These are phyloP conservation scores for Leptinotarsa undecemlineata DNA, from an alignment of 1,140 invertebrate species.

Conservation along the genomic window DNA sequence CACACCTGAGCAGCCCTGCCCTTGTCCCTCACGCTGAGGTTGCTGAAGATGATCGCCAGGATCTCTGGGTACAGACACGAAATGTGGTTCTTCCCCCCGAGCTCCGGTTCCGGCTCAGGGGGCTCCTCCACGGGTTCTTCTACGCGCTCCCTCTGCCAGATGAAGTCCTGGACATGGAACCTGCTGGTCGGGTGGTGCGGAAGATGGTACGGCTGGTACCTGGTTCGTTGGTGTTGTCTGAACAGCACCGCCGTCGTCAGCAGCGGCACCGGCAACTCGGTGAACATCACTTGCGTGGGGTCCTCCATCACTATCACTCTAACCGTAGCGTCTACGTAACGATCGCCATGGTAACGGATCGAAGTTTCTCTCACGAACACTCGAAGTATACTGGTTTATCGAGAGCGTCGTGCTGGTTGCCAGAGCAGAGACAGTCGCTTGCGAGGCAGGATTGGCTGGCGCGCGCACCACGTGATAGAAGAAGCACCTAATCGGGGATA, in stretches of 20 bases:
- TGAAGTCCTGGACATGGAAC: constrained; percentile 58
- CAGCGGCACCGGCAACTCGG: constrained; percentile 57
- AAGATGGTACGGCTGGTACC: constrained; percentile 60
- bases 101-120: constrained; percentile 32
- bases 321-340: constrained; percentile 50
- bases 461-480: constrained; percentile 62
- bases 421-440: constrained; percentile 17
- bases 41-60: constrained; percentile 87
- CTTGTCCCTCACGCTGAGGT: constrained; percentile 85
- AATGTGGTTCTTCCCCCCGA: constrained; percentile 72
- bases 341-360: constrained; percentile 50
- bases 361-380: constrained; percentile 51
- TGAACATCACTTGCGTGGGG: constrained; percentile 53
- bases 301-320: constrained; percentile 52
- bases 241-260: constrained; percentile 48
- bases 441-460: constrained; percentile 55
- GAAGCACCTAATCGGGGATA: not conserved
- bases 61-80: constrained; percentile 90
- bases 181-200: constrained; percentile 63
- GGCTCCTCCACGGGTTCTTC: constrained; percentile 37
- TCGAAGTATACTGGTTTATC: constrained; percentile 45
- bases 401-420: constrained; percentile 25
- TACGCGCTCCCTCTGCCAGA: constrained; percentile 57
- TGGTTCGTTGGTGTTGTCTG: constrained; percentile 55
- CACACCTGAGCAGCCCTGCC: constrained; percentile 90